These are phyloP conservation scores for Hoplodrina blanda DNA, from an alignment of 2,888 invertebrate genomes.

Conservation along the genomic window DNA sequence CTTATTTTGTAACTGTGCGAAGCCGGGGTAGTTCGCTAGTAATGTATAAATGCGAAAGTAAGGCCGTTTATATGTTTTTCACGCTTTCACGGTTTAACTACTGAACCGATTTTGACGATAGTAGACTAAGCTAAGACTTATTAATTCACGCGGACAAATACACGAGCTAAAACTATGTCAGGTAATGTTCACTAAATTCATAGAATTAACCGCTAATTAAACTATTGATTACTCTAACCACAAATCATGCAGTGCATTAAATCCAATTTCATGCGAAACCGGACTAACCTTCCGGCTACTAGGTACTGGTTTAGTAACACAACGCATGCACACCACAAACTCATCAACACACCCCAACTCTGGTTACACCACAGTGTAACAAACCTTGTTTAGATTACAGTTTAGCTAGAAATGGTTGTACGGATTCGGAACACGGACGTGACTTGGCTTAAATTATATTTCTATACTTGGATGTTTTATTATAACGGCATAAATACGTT, in stretches of 20 bases:
- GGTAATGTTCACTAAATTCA: too few relatives aligned
- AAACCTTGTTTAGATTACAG: conserved; percentile 13
- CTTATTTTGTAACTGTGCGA: too few relatives aligned
- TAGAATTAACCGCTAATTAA: background rate
- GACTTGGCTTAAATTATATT: conserved; percentile 45
- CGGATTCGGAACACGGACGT: conserved; percentile 34
- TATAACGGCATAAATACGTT: background rate
- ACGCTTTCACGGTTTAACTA: too few relatives aligned
- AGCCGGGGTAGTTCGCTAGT: too few relatives aligned
- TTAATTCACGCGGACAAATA: too few relatives aligned
- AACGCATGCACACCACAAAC: background rate
- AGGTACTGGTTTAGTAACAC: background rate
- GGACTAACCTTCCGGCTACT: background rate
- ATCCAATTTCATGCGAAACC: background rate
- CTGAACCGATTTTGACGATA: too few relatives aligned
- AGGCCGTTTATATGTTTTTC: too few relatives aligned
- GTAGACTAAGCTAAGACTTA: too few relatives aligned
- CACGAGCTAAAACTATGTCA: too few relatives aligned
- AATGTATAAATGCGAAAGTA: too few relatives aligned
- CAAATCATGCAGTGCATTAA: background rate
- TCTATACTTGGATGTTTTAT: conserved; percentile 36
- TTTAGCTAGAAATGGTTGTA: conserved; percentile 21
- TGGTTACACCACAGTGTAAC: conserved; percentile 9
- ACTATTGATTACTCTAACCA: background rate
- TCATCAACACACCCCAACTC: background rate